phyloP scores from a whole-genome alignment of 1,140 invertebrate species.

The Euura lappo region DNA sequence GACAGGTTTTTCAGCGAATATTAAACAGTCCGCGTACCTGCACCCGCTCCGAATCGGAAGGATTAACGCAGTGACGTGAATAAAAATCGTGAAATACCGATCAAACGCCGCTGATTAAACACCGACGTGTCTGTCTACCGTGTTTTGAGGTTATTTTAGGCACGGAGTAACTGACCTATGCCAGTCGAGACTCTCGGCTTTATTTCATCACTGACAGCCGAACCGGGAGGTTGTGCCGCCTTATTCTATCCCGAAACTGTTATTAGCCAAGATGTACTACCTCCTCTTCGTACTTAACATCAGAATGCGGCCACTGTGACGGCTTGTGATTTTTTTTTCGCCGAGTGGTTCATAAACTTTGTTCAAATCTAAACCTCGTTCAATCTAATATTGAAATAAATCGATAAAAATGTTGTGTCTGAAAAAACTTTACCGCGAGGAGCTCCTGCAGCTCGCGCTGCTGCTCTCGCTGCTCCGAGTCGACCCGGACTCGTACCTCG shows the following conservation, averaged over 20 bases:
- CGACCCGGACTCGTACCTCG: constrained; percentile 72
- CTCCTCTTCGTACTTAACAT: constrained; percentile 23
- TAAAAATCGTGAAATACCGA: no score
- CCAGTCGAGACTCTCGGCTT: constrained; percentile 26
- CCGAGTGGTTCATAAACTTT: no score
- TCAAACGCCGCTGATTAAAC: no score
- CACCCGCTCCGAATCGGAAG: no score
- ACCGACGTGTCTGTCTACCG: no score
- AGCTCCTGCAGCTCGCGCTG: constrained; percentile 79
- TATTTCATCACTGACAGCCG: constrained; percentile 39
- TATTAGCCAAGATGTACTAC: neutral
- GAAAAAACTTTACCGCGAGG: constrained; percentile 80
- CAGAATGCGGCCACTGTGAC: constrained; percentile 36
- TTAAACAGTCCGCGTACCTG: no score
- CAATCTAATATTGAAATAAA: neutral
- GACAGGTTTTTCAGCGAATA: no score
- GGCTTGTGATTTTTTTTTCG: constrained; percentile 7
- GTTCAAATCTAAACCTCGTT: no score
- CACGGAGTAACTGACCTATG: constrained; percentile 48
- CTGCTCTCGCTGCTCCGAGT: constrained; percentile 78
- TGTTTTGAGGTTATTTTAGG: constrained; percentile 52
- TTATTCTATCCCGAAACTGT: neutral
- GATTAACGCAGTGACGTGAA: no score
- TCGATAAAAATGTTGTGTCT: constrained; percentile 68
- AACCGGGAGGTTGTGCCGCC: constrained; percentile 25